Percentiles rank a stretch among this genome's conserved stretches.
Evolutionary conservation across 2,113 vertebrate genomes (phyloP).

Genomic region (Lota lota): DNA sequence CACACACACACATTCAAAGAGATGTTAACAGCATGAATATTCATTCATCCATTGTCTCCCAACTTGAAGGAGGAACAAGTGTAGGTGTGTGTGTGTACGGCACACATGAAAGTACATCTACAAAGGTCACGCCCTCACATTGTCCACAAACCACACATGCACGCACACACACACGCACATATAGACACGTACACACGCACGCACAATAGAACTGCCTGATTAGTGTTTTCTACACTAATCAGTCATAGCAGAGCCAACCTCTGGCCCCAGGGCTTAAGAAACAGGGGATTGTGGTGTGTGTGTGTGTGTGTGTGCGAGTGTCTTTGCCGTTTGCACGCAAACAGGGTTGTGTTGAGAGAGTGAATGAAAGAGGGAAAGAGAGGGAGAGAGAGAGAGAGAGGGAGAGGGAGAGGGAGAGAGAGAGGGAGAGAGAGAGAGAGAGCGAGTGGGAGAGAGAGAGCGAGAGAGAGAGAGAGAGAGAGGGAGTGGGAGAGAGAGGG

Average conservation of each 20-base stretch:
- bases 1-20: background rate
- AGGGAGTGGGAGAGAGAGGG: too few species aligned
- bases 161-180: background rate
- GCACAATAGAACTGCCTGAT: background rate
- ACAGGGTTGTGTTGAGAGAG: too few species aligned
- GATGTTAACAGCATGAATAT: too few species aligned
- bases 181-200: background rate
- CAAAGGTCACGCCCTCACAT: background rate
- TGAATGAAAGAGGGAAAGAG: too few species aligned
- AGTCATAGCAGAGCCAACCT: slow-evolving; percentile 23
- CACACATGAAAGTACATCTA: background rate
- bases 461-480: too few species aligned
- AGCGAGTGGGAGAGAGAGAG: too few species aligned
- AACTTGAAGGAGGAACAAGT: background rate
- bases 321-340: background rate
- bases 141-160: background rate
- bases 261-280: slow-evolving; percentile 22
- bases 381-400: too few species aligned
- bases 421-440: too few species aligned
- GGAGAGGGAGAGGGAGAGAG: too few species aligned
- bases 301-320: background rate
- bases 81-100: background rate
- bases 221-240: slow-evolving; percentile 21
- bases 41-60: too few species aligned
- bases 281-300: background rate